Conservation (phyloP, 2,797 vertebrate genomes). For the Lepus oiostolus region DNA sequence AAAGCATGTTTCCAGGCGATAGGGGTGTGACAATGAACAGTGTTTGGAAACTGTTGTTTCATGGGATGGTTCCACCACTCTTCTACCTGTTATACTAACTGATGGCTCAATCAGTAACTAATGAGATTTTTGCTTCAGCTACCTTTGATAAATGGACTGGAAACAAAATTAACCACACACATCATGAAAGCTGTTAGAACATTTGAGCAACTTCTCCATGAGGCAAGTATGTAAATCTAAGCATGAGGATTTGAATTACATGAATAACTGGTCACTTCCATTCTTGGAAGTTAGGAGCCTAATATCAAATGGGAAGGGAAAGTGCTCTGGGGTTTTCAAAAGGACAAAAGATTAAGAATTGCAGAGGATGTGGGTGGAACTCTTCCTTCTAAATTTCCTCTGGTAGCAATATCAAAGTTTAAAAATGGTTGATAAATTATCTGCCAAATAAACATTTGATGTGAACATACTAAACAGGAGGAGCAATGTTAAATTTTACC, state of each 20-base stretch:
- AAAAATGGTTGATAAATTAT: not conserved
- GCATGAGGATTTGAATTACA: not conserved
- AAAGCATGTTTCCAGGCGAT: not conserved
- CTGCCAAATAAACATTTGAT: not conserved
- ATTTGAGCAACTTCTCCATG: not conserved
- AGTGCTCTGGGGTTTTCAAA: not conserved
- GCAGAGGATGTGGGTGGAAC: accelerated
- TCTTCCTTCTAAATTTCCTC: not conserved
- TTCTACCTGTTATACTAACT: no score
- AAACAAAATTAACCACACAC: not conserved
- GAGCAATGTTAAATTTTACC: not conserved
- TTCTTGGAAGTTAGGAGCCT: not conserved
- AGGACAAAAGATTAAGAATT: not conserved
- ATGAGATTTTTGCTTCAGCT: not conserved
- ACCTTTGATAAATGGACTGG: not conserved
- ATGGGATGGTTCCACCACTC: not conserved
- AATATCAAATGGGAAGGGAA: not conserved
- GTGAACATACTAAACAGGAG: not conserved
- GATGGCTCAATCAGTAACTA: not conserved
- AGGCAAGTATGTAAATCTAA: not conserved
- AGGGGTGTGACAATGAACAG: not conserved
- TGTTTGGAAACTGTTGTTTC: not conserved
- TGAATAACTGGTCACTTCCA: not conserved
- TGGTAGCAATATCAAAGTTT: not conserved
- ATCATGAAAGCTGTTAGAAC: not conserved